A percentile compares a stretch with the other conserved stretches of the same genome.
These are phyloP conservation scores for Macroramphosus scolopax DNA, from an alignment of 2,797 vertebrate genomes.

Conservation along the genomic window DNA sequence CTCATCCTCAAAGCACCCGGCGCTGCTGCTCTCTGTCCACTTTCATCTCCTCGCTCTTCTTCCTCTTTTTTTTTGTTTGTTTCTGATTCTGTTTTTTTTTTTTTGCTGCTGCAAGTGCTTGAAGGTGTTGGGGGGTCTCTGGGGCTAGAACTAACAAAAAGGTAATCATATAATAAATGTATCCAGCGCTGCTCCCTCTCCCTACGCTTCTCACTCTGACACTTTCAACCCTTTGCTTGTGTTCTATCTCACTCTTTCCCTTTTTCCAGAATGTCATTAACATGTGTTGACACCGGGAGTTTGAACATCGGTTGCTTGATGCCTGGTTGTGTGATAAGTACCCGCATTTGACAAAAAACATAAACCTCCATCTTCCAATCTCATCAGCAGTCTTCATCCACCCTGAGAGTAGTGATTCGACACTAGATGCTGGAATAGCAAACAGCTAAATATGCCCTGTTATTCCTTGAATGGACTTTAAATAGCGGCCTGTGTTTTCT, in stretches of 20 bases:
- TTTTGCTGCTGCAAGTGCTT: slow-evolving; percentile 62
- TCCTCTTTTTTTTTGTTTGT: slow-evolving; percentile 49
- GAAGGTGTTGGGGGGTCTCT: slow-evolving; percentile 47
- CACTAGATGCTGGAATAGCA: slow-evolving; percentile 43
- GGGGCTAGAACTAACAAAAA: slow-evolving; percentile 61
- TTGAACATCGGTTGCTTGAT: slow-evolving; percentile 51
- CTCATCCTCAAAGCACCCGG: slow-evolving; percentile 79
- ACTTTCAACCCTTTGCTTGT: slow-evolving; percentile 32
- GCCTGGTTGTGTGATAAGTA: slow-evolving; percentile 47
- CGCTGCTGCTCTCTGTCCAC: slow-evolving; percentile 55
- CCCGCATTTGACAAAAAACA: slow-evolving; percentile 59
- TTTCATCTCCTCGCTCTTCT: slow-evolving; percentile 59
- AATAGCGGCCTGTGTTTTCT: slow-evolving; percentile 24
- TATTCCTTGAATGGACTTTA: slow-evolving; percentile 35
- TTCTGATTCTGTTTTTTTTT: slow-evolving; percentile 74
- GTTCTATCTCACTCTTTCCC: slow-evolving; percentile 24
- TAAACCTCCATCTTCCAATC: slow-evolving; percentile 45
- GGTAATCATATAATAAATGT: slow-evolving; percentile 69
- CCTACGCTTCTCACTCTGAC: slow-evolving; percentile 26
- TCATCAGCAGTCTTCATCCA: slow-evolving; percentile 46
- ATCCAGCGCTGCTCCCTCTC: slow-evolving; percentile 48
- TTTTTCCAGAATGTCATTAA: slow-evolving; percentile 57
- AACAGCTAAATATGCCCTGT: slow-evolving; percentile 54
- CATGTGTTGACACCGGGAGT: slow-evolving; percentile 46
- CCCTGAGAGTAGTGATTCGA: slow-evolving; percentile 48